phyloP scores from a whole-genome alignment of 2,797 vertebrate species.

The Atherinosoma microstoma region DNA sequence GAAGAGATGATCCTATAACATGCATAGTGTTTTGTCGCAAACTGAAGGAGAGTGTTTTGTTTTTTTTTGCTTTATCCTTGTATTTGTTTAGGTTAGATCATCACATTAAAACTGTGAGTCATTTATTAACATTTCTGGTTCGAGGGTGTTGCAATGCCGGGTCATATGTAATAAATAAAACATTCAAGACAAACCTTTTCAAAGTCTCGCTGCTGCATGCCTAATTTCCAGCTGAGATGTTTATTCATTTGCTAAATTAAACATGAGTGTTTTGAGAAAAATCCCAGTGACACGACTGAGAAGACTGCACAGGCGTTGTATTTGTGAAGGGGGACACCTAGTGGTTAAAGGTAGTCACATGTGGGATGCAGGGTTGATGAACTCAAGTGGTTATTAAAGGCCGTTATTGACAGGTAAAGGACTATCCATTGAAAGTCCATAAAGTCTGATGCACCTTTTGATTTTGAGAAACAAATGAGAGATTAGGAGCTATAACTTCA shows the following conservation, averaged over 20 bases:
- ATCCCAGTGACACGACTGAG: slow-evolving; percentile 18
- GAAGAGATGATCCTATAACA: slow-evolving; percentile 21
- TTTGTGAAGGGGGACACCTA: slow-evolving; percentile 78
- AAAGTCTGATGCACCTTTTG: neutral
- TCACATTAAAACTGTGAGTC: slow-evolving; percentile 58
- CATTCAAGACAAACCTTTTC: slow-evolving; percentile 67
- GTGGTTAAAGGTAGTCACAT: slow-evolving; percentile 42
- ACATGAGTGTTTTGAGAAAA: slow-evolving; percentile 60
- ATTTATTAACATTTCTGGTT: slow-evolving; percentile 58
- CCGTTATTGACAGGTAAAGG: neutral
- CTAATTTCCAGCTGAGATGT: slow-evolving; percentile 69
- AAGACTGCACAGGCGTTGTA: slow-evolving; percentile 33
- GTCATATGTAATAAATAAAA: slow-evolving; percentile 73
- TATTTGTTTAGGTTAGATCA: slow-evolving; percentile 47
- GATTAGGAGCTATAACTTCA: neutral
- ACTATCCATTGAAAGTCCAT: neutral
- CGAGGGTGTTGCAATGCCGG: slow-evolving; percentile 41
- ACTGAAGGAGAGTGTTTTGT: neutral
- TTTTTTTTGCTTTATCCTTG: neutral
- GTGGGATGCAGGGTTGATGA: neutral
- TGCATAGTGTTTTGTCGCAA: neutral
- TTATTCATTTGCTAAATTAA: slow-evolving; percentile 74
- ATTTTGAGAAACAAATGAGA: neutral
- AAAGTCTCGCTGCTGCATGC: slow-evolving; percentile 59
- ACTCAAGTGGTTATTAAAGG: neutral